phyloP scores from a whole-genome alignment of 2,797 vertebrate species.

The Trachops cirrhosus region DNA sequence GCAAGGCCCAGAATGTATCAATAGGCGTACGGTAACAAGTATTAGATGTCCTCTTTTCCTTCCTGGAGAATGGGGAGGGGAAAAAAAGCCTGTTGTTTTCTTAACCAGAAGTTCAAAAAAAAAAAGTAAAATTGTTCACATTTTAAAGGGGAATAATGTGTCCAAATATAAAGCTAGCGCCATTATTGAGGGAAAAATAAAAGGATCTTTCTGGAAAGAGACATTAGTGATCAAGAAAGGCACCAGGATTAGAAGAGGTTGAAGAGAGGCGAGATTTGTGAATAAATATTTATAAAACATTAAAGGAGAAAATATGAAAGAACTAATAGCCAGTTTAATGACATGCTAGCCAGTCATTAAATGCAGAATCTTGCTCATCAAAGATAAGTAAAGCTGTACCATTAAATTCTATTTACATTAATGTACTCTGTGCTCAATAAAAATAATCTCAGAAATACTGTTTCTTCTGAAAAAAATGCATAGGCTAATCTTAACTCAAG shows the following conservation, averaged over 20 bases:
- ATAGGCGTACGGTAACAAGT: not conserved
- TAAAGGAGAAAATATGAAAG: not conserved
- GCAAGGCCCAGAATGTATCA: not conserved
- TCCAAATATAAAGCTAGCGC: not conserved
- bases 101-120: not conserved
- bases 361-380: not conserved
- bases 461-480: slow-evolving; percentile 20
- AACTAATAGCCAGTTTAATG: not conserved
- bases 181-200: not conserved
- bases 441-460: not conserved
- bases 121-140: not conserved
- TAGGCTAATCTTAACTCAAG: not conserved
- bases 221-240: not conserved
- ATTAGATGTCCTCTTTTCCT: not conserved
- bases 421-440: not conserved
- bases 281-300: not conserved
- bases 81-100: not conserved
- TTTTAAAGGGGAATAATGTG: not conserved
- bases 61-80: not conserved
- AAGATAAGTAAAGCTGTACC: not conserved
- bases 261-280: not conserved
- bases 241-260: not conserved
- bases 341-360: not conserved
- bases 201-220: not conserved
- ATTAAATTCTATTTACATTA: not conserved